Percentiles rank a stretch among this genome's conserved stretches.
phyloP scores from a whole-genome alignment of 2,797 vertebrate genomes.

The Smutsia gigantea region DNA sequence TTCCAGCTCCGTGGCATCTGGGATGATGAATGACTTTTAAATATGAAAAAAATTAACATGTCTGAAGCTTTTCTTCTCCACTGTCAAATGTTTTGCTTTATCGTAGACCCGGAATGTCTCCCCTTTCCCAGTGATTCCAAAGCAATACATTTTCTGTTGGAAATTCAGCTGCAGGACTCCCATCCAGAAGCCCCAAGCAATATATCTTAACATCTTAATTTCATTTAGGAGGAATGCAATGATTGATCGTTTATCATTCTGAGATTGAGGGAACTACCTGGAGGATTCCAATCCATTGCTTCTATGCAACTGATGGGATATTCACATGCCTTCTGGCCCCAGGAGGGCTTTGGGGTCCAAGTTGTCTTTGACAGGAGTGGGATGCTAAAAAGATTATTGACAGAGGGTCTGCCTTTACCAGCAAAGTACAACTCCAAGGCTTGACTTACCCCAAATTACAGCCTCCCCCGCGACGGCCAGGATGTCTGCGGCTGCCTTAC shows the following conservation, averaged over 20 bases:
- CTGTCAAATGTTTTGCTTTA: constrained; percentile 62
- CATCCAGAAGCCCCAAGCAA: constrained; percentile 76
- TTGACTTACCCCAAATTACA: constrained; percentile 30
- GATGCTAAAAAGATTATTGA: constrained; percentile 78
- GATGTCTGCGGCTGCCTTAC: constrained; percentile 25
- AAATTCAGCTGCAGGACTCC: constrained; percentile 69
- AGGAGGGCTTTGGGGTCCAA: constrained; percentile 55
- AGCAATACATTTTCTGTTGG: constrained; percentile 71
- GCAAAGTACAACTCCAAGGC: constrained; percentile 20
- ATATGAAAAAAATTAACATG: constrained; percentile 77
- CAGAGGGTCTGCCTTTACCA: constrained; percentile 56
- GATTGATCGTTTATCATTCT: constrained; percentile 79
- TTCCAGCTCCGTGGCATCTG: constrained; percentile 34
- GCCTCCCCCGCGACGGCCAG: not conserved
- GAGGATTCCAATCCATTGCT: constrained; percentile 74
- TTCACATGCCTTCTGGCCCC: constrained; percentile 76
- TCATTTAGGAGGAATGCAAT: constrained; percentile 80
- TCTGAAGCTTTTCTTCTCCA: constrained; percentile 60
- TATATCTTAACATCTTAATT: constrained; percentile 83
- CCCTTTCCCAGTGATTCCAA: constrained; percentile 61
- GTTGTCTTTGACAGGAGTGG: constrained; percentile 63
- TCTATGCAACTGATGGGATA: constrained; percentile 75
- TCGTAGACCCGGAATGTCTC: constrained; percentile 58
- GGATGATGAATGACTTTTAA: constrained; percentile 79
- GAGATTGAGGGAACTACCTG: constrained; percentile 68